Evolutionary conservation across 2,888 invertebrate genomes (phyloP).

Genomic region (Polyommatus iphigenia): DNA sequence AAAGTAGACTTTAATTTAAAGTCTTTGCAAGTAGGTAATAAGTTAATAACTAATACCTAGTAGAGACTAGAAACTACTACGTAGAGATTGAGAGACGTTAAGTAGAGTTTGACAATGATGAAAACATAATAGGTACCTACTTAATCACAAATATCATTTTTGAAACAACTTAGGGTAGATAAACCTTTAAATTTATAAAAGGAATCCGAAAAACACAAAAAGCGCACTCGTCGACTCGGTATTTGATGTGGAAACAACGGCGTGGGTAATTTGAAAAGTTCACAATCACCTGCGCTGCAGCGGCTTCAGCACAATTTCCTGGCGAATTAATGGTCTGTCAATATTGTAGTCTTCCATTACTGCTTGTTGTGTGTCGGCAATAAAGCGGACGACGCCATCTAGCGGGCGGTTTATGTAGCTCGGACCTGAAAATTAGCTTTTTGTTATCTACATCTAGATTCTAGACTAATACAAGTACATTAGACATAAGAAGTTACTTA

Average conservation of each 20-base stretch:
- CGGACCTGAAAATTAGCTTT: conserved; percentile 34
- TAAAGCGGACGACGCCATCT: conserved; percentile 73
- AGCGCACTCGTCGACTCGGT: conserved; percentile 46
- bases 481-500: no score
- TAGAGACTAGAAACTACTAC: no score
- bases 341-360: conserved; percentile 76
- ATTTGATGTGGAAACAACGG: conserved; percentile 68
- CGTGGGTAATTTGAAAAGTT: conserved; percentile 79
- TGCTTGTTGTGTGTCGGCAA: conserved; percentile 71
- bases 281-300: conserved; percentile 71
- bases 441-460: not conserved
- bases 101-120: no score
- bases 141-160: no score
- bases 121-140: no score
- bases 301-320: conserved; percentile 77
- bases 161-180: no score
- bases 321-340: conserved; percentile 79
- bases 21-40: no score
- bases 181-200: not conserved
- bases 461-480: not conserved
- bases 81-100: no score
- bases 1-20: no score
- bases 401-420: conserved; percentile 62
- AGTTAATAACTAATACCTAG: no score
- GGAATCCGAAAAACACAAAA: conserved; percentile 41